Evolutionary conservation across 2,797 vertebrate genomes (phyloP).

Genomic region (Sylvia borin): DNA sequence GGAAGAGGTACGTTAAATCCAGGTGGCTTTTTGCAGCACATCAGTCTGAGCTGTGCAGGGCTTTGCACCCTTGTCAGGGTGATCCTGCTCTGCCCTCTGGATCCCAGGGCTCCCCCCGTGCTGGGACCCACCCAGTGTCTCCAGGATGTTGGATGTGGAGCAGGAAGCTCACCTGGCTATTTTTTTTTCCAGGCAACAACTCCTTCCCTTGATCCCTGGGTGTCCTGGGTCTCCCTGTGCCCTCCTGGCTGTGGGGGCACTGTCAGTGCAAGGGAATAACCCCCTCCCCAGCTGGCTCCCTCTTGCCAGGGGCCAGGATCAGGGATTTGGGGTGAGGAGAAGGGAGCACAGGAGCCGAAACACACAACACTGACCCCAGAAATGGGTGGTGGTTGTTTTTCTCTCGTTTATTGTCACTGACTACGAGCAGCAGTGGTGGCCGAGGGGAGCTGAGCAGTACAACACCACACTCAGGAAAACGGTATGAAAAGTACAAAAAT

Average conservation of each 20-base stretch:
- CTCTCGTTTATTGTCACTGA: conserved; percentile 48
- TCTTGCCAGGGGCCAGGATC: not conserved
- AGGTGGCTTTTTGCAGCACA: not conserved
- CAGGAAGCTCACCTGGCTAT: rapidly evolving
- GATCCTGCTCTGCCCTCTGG: not conserved
- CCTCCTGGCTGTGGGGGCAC: not conserved
- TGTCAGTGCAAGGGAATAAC: not conserved
- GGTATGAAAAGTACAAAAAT: conserved; percentile 69
- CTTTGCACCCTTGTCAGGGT: not conserved
- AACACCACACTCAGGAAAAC: conserved; percentile 13
- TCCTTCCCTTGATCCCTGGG: not conserved
- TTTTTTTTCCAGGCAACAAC: rapidly evolving
- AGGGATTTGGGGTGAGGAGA: not conserved
- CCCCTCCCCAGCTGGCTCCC: not conserved
- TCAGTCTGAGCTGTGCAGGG: not conserved
- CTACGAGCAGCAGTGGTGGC: conserved; percentile 45
- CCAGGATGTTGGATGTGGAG: not conserved
- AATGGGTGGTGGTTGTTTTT: not conserved
- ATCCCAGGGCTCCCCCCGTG: not conserved
- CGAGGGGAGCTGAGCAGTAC: conserved; percentile 26
- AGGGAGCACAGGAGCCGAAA: not conserved
- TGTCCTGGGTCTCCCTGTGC: not conserved
- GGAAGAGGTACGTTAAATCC: not conserved
- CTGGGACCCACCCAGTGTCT: not conserved
- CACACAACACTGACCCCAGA: not conserved